Conservation (phyloP, 2,888 invertebrate genomes). For the Drosophila parthenogenetica region DNA sequence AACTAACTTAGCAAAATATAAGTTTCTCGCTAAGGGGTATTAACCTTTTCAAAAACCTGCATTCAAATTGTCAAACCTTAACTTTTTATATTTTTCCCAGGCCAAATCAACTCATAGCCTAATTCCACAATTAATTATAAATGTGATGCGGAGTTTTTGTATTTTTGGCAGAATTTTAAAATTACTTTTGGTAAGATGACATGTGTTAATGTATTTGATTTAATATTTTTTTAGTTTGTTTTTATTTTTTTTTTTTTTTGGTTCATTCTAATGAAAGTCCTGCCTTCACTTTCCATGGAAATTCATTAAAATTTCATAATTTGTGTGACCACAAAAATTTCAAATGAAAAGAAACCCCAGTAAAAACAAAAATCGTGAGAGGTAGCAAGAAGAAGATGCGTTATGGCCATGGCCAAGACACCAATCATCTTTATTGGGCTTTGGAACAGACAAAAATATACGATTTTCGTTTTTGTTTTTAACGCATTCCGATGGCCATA, state of each 20-base stretch:
- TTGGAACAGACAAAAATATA: conserved; percentile 17
- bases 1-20: background rate
- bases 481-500: conserved; percentile 68
- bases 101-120: conserved; percentile 1
- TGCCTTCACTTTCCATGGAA: conserved; percentile 41
- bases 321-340: conserved; percentile 32
- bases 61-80: background rate
- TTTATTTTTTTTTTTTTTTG: background rate
- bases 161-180: conserved; percentile 1
- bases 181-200: conserved; percentile 7
- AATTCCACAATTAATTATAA: conserved; percentile 14
- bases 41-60: background rate
- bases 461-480: conserved; percentile 42
- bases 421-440: conserved; percentile 72
- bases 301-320: conserved; percentile 53
- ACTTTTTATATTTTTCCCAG: conserved; percentile 1
- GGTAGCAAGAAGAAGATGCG: conserved; percentile 10
- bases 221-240: background rate
- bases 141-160: conserved; percentile 2
- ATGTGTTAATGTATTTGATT: conserved; percentile 22
- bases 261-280: conserved; percentile 16
- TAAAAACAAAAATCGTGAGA: conserved; percentile 8
- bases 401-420: conserved; percentile 58
- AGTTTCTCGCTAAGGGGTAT: background rate
- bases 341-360: conserved; percentile 6